Evolutionary conservation across 2,113 vertebrate species (phyloP).

Genomic region (Anguilla japonica): DNA sequence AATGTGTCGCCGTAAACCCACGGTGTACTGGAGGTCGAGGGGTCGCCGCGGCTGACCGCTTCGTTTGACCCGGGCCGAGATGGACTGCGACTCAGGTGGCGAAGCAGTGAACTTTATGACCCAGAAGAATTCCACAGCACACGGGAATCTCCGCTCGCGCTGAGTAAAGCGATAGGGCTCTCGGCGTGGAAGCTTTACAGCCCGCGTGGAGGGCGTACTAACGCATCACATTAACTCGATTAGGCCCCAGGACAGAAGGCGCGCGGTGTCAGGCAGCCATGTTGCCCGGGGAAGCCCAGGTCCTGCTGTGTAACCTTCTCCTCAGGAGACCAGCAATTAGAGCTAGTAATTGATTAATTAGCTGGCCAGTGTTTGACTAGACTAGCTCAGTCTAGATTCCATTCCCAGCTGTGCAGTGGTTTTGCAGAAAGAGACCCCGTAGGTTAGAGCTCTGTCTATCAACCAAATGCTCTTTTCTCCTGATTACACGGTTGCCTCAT

Average conservation of each 20-base stretch:
- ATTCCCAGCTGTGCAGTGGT: slow-evolving; percentile 21
- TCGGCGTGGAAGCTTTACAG: too few species aligned
- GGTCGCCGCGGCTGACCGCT: not conserved
- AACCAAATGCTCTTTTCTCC: not conserved
- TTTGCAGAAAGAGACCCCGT: slow-evolving; percentile 31
- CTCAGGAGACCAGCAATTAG: slow-evolving; percentile 72
- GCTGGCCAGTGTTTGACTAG: slow-evolving; percentile 75
- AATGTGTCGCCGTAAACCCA: not conserved
- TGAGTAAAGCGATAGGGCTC: not conserved
- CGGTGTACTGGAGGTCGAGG: not conserved
- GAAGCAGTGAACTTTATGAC: not conserved
- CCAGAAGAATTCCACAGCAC: not conserved
- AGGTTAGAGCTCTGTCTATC: not conserved
- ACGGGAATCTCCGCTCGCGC: not conserved
- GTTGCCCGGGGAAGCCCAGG: slow-evolving; percentile 35
- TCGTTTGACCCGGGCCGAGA: not conserved
- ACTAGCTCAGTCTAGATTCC: slow-evolving; percentile 73
- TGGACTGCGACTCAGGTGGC: not conserved
- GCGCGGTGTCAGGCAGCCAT: not conserved
- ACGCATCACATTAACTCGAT: slow-evolving; percentile 5
- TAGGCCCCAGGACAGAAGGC: slow-evolving; percentile 3
- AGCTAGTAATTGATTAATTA: slow-evolving; percentile 60
- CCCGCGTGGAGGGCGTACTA: not conserved
- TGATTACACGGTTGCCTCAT: not conserved
- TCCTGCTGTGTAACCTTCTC: slow-evolving; percentile 82